phyloP scores from a whole-genome alignment of 2,113 vertebrate genomes.

The Nycticryphes semicollaris region DNA sequence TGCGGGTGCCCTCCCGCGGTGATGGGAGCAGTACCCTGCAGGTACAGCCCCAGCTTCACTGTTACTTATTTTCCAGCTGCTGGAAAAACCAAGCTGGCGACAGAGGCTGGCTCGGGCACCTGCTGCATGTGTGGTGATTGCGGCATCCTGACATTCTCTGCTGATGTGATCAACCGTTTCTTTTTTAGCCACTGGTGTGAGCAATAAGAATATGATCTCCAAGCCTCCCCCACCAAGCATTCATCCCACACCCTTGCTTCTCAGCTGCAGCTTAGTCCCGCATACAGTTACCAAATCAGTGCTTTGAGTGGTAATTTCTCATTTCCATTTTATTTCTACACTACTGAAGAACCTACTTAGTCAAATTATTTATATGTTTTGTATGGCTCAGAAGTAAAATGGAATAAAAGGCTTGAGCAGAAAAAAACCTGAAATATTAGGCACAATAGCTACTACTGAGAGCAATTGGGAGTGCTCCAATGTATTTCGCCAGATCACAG shows the following conservation, averaged over 20 bases:
- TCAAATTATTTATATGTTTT: neutral
- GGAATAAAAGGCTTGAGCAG: neutral
- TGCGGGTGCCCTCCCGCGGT: neutral
- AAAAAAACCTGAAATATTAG: neutral
- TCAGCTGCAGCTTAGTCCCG: neutral
- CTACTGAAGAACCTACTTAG: neutral
- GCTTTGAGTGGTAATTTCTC: neutral
- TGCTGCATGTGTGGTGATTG: neutral
- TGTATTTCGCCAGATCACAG: neutral
- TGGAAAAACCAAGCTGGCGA: neutral
- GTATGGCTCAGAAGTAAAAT: neutral
- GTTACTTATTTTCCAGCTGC: neutral
- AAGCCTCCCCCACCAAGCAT: neutral
- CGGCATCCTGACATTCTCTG: neutral
- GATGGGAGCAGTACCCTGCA: neutral
- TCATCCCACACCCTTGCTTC: neutral
- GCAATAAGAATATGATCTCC: neutral
- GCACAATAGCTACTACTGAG: neutral
- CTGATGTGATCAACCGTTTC: neutral
- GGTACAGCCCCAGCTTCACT: rapidly evolving
- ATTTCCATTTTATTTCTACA: neutral
- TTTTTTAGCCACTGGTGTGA: neutral
- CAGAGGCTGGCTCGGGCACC: neutral
- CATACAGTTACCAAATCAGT: neutral
- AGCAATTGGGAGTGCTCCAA: rapidly evolving